A percentile compares a stretch with the other conserved stretches of the same genome.
These are phyloP conservation scores for Dermolepida albohirtum DNA, from an alignment of 2,888 invertebrate genomes.

Conservation along the genomic window DNA sequence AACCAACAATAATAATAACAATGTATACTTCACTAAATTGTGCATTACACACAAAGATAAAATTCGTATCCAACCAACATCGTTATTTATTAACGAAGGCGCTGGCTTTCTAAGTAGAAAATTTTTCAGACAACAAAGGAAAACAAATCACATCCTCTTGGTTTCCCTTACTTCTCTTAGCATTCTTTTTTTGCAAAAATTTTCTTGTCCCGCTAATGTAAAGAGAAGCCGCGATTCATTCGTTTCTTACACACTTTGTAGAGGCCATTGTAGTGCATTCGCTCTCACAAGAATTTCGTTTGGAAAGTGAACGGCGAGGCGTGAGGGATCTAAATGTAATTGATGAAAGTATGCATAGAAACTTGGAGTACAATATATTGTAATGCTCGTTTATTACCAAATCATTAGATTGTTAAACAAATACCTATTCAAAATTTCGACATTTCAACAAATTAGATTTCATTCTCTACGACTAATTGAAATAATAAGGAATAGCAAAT, in stretches of 20 bases:
- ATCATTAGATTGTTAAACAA: too few species aligned
- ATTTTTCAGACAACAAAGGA: slow-evolving; percentile 46
- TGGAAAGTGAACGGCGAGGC: not conserved
- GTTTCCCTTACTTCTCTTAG: slow-evolving; percentile 32
- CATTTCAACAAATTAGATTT: too few species aligned
- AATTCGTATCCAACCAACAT: slow-evolving; percentile 21
- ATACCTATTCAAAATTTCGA: too few species aligned
- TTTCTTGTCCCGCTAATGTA: slow-evolving; percentile 23
- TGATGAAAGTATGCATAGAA: slow-evolving; percentile 8
- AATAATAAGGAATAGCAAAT: too few species aligned
- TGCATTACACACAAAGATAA: slow-evolving; percentile 31
- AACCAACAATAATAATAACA: slow-evolving; percentile 28
- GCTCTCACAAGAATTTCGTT: slow-evolving; percentile 22
- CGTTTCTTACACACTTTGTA: slow-evolving; percentile 24
- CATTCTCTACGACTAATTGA: too few species aligned
- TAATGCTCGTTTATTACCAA: not conserved
- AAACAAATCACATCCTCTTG: slow-evolving; percentile 48
- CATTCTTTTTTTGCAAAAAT: slow-evolving; percentile 24
- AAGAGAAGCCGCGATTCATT: slow-evolving; percentile 13
- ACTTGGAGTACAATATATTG: not conserved
- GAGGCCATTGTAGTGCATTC: slow-evolving; percentile 28
- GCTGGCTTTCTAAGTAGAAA: slow-evolving; percentile 44
- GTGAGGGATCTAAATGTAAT: not conserved
- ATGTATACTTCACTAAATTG: slow-evolving; percentile 33
- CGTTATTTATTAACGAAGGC: slow-evolving; percentile 44